phyloP scores from a whole-genome alignment of 53 echinoderm and acorn worm genomes.

The Hippasteria phrygiana region DNA sequence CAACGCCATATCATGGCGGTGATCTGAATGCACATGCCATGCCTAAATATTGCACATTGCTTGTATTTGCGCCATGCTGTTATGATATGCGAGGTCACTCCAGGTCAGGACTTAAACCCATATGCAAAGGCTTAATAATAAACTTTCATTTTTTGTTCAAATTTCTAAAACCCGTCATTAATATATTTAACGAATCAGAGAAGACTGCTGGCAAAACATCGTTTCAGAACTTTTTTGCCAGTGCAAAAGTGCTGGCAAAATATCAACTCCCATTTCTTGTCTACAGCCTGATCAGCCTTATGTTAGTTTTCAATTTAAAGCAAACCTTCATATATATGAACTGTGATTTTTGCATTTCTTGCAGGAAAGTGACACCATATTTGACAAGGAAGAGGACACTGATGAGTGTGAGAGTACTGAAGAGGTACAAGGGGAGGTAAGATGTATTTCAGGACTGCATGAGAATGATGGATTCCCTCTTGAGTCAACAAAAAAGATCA shows the following conservation, averaged over 20 bases:
- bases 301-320: background rate
- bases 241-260: background rate
- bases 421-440: constrained; percentile 68
- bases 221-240: too few species aligned
- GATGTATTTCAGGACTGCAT: background rate
- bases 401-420: constrained; percentile 90
- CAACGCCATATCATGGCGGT: too few species aligned
- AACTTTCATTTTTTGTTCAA: too few species aligned
- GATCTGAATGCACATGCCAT: too few species aligned
- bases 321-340: background rate
- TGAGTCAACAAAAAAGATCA: too few species aligned
- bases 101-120: too few species aligned
- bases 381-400: constrained; percentile 69
- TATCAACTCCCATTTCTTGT: background rate
- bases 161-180: background rate
- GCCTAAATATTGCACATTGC: too few species aligned
- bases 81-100: too few species aligned
- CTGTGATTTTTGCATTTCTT: background rate
- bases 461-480: too few species aligned
- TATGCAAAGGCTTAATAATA: too few species aligned
- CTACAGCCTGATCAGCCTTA: background rate
- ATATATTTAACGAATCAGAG: background rate
- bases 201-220: too few species aligned
- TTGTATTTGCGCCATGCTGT: too few species aligned
- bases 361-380: constrained; percentile 87